Evolutionary conservation across 2,888 invertebrate genomes (phyloP), one percentile per base, ranked within the genome.

Genomic region (Drosophila meridiana): DNA sequence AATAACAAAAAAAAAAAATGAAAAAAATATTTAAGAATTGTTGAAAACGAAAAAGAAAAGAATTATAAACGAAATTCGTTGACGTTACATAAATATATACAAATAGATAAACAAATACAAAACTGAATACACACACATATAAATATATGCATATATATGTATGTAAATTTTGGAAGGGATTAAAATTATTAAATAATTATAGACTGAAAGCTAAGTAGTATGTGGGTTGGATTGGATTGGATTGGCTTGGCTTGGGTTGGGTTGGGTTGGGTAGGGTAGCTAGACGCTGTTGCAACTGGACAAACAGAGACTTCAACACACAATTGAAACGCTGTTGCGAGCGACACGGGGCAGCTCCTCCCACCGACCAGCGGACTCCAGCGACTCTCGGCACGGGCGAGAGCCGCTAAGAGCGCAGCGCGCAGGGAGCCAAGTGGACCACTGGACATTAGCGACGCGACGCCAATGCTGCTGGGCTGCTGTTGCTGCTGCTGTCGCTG

Each of bases 251-350:
- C 8, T 8, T 36, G 8, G 8, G 36, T 36, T 11, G 50, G 8
- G 34, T 36, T 20, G 0, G 4, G 5, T 11, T 14, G 20, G 36
- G 32, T 30, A 42, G 56, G 40, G 30, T 38, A 40, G 20, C 30
- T 47, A 40, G 61, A 47, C 62, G 70, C 73, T 55, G 59, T 68
- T 55, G 78, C 85, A 84, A 88, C 85, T 56, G 53, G 53, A 70
- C 64, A 57, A 69, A 56, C 65, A 62, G 57, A 85, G 61, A 85
- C 75, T 80, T 88, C 82, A 82, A 82, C 83, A 70, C 42, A 38
- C 38, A 61, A 82, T 82, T 86, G 86, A 82, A 88, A 68, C 58
- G 56, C 62, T 69, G 82, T 78, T 82, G 78, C 67, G 61, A 76
- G 52, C 73, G 78, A 67, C 79, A 73, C 60, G 52, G 47, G 48